Percentiles rank a stretch among this genome's conserved stretches.
Conservation (phyloP, 2,888 invertebrate species). For the Platycheirus albimanus region DNA sequence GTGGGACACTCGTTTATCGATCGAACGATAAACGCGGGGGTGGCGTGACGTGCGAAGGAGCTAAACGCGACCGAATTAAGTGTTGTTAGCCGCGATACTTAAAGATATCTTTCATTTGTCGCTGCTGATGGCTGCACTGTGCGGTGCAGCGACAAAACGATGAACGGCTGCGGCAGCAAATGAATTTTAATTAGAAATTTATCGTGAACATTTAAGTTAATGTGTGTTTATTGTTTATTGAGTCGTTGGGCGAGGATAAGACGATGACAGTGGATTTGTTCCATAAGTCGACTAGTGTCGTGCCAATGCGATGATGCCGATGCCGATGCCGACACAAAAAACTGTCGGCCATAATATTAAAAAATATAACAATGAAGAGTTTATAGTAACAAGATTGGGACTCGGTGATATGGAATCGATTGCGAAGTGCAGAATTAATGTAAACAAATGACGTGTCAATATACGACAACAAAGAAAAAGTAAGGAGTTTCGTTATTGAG, state of each 20-base stretch:
- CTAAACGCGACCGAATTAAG: constrained; percentile 57
- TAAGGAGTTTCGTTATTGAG: neutral
- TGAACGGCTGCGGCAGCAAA: constrained; percentile 42
- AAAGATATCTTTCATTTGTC: constrained; percentile 69
- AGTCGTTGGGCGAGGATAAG: constrained; percentile 66
- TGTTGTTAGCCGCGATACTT: constrained; percentile 64
- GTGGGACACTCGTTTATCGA: constrained; percentile 69
- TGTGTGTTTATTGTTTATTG: constrained; percentile 74
- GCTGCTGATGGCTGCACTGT: constrained; percentile 45
- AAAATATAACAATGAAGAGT: constrained; percentile 49
- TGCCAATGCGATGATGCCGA: no score
- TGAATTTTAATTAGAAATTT: constrained; percentile 74
- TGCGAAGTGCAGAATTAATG: constrained; percentile 30
- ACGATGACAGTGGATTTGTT: constrained; percentile 36
- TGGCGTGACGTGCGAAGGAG: constrained; percentile 48
- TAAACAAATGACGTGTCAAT: constrained; percentile 37
- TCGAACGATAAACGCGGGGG: constrained; percentile 63
- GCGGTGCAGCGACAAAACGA: neutral
- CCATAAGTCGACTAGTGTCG: constrained; percentile 14
- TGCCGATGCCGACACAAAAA: neutral
- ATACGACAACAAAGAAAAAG: constrained; percentile 26
- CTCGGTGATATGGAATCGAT: constrained; percentile 41
- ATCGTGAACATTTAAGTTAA: constrained; percentile 72
- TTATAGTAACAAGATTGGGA: constrained; percentile 46
- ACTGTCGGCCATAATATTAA: constrained; percentile 57